Base-by-base conservation (phyloP, 2,888 invertebrate genomes). In the Limnephilus lunatus region DNA sequence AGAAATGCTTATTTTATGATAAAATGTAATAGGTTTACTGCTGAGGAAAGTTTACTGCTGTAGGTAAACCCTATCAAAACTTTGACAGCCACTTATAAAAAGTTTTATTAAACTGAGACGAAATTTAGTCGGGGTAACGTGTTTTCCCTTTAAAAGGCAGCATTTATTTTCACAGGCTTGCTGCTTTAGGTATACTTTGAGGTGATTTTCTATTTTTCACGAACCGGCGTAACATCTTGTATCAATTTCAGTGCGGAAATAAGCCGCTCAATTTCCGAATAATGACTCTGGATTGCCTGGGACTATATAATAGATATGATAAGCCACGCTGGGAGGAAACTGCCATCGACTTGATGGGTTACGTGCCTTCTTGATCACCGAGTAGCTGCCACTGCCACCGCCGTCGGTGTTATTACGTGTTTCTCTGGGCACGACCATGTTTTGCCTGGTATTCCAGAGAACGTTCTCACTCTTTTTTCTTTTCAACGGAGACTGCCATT, bases 181-280 rank as follows among this genome's bases (percentile, higher is more conserved):
- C 53, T 53, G 3, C 15, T 25, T 2, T 53, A 19, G 48, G 4
- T 48, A 48, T 53, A 68, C 68, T n/a, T 68, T n/a, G 68, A 68
- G 68, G 25, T 68, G n/a, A 68, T 68, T 68, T 68, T n/a, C 25
- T 68, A n/a, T 68, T 68, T 68, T 68, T 25, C 68, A 68, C 68
- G 68, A n/a, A 68, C 53, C 19, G 5, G 0, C 5, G 68, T 68
- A 68, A 68, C 68, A 9, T 68, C n/a, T 68, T 68, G 9, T 25
- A n/a, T 68, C 68, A 68, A 68, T 68, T 68, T 68, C 68, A 68
- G 25, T n/a, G 68, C 68, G 68, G 9, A n/a, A 68, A 68, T 68
- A 68, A 68, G 68, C 68, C 68, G 68, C 68, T 68, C 68, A n/a
- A 68, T 68, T 68, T 68, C 68, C 68, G 68, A 68, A 68, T 68